phyloP scores from a whole-genome alignment of 2,888 invertebrate genomes.

The Dasypogon diadema region DNA sequence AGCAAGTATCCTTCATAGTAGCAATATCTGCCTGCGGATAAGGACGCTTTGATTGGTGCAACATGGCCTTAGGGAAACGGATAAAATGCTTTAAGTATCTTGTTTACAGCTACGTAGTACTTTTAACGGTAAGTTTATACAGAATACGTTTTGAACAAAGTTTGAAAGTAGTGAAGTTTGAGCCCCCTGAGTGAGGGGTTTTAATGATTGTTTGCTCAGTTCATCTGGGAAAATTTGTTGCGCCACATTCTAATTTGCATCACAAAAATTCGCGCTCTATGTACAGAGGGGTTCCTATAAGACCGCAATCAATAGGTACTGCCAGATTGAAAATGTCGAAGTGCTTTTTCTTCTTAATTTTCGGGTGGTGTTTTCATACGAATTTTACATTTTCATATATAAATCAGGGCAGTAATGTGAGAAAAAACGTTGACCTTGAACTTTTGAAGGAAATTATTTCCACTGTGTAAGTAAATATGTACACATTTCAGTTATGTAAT shows the following conservation, averaged over 20 bases:
- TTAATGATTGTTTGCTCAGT: too few species aligned
- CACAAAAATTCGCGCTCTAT: background rate
- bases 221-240: too few species aligned
- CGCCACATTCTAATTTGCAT: background rate
- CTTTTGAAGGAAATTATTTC: slow-evolving; percentile 26
- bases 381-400: background rate
- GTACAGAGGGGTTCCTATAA: background rate
- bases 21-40: background rate
- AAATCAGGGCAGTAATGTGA: background rate
- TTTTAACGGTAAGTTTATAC: slow-evolving; percentile 68
- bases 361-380: background rate
- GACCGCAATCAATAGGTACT: background rate
- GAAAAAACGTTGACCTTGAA: slow-evolving; percentile 31
- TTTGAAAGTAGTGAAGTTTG: too few species aligned
- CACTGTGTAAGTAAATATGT: slow-evolving; percentile 15
- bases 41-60: slow-evolving; percentile 38
- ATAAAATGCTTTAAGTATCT: slow-evolving; percentile 69
- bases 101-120: slow-evolving; percentile 68
- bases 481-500: slow-evolving; percentile 35
- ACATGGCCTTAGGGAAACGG: slow-evolving; percentile 67
- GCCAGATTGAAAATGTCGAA: background rate
- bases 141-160: too few species aligned
- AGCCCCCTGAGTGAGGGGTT: too few species aligned
- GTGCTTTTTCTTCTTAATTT: background rate
- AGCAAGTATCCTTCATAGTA: background rate